These are phyloP conservation scores for Drosophila lowei DNA, from an alignment of 1,140 invertebrate species.

Conservation along the genomic window DNA sequence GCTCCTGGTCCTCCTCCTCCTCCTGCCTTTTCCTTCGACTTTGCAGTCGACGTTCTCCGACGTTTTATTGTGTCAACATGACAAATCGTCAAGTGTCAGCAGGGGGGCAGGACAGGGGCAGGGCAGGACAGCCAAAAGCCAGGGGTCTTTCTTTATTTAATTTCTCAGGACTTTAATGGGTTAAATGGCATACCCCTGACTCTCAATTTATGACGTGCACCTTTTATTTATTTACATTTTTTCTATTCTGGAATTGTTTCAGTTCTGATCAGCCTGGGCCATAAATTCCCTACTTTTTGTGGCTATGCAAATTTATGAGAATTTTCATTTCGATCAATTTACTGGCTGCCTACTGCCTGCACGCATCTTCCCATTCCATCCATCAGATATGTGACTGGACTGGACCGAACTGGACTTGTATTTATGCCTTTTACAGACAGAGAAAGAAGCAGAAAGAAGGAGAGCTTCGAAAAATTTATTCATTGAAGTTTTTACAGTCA, in stretches of 20 bases:
- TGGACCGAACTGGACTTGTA: conserved; percentile 59
- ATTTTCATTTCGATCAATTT: conserved; percentile 77
- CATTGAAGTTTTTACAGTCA: conserved; percentile 81
- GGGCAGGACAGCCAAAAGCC: background rate
- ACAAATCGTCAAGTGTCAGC: conserved; percentile 74
- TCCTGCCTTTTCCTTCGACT: conserved; percentile 17
- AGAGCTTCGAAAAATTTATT: conserved; percentile 67
- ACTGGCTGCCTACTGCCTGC: conserved; percentile 49
- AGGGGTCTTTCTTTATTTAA: conserved; percentile 64
- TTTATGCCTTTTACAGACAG: conserved; percentile 49
- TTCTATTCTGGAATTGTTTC: conserved; percentile 17
- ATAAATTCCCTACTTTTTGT: conserved; percentile 61
- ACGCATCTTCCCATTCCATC: background rate
- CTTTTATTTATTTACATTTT: conserved; percentile 2
- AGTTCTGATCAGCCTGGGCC: conserved; percentile 30
- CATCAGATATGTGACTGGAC: conserved; percentile 17
- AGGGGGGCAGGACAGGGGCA: conserved; percentile 9
- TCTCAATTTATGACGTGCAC: conserved; percentile 3
- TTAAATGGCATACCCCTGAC: conserved; percentile 40
- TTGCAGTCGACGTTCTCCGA: conserved; percentile 35
- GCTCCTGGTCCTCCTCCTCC: conserved; percentile 9
- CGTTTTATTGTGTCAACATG: conserved; percentile 78
- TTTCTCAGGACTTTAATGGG: conserved; percentile 60
- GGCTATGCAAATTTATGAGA: conserved; percentile 69
- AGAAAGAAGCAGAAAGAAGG: conserved; percentile 33